Evolutionary conservation across 2,888 invertebrate species (phyloP).

Genomic region (Drosophila anceps): DNA sequence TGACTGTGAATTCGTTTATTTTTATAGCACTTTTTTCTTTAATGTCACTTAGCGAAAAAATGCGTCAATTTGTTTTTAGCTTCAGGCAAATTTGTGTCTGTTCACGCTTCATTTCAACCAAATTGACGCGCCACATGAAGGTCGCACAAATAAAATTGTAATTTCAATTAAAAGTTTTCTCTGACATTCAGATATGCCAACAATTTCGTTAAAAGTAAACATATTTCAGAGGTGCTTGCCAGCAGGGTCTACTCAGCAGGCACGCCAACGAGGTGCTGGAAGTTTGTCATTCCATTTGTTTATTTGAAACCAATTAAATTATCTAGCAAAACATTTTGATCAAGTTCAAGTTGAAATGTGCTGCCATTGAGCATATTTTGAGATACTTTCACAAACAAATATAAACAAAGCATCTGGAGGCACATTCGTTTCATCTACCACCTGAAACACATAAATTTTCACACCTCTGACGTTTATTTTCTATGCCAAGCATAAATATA

Average conservation of each 20-base stretch:
- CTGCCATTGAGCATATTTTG: constrained; percentile 33
- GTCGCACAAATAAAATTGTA: constrained; percentile 39
- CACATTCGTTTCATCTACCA: constrained; percentile 53
- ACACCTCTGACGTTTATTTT: constrained; percentile 39
- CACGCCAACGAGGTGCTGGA: constrained; percentile 7
- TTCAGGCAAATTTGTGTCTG: constrained; percentile 23
- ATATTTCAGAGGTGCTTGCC: constrained; percentile 8
- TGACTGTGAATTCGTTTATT: constrained; percentile 25
- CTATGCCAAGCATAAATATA: neutral
- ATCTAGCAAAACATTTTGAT: constrained; percentile 46
- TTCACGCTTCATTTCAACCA: constrained; percentile 48
- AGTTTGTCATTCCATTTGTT: constrained; percentile 54
- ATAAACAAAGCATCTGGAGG: constrained; percentile 46
- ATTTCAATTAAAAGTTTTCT: constrained; percentile 66
- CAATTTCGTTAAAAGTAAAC: constrained; percentile 52
- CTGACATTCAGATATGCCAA: constrained; percentile 34
- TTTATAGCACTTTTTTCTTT: constrained; percentile 1
- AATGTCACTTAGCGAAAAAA: constrained; percentile 45
- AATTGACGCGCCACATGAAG: constrained; percentile 36
- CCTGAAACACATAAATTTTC: constrained; percentile 65
- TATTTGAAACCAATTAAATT: constrained; percentile 61
- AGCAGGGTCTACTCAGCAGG: neutral
- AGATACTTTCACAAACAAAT: constrained; percentile 51
- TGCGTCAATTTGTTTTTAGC: constrained; percentile 23
- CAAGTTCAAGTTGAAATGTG: constrained; percentile 73